A percentile compares a stretch with the other conserved stretches of the same genome.
Evolutionary conservation across 1,140 invertebrate species (phyloP).

Genomic region (Lordiphosa stackelbergi): DNA sequence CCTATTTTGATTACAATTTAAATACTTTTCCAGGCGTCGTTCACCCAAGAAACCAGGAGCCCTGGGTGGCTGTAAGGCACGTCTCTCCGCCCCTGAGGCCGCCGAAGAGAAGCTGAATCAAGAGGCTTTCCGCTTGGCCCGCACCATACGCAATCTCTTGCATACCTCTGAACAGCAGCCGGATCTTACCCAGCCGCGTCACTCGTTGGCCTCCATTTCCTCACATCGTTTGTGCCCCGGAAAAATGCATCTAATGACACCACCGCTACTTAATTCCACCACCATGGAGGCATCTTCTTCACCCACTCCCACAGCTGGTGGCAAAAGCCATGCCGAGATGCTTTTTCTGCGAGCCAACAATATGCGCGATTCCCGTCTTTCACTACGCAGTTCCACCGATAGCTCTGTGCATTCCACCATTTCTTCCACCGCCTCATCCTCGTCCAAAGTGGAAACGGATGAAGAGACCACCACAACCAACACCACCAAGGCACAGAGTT

Average conservation of each 20-base stretch:
- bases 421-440: conserved; percentile 67
- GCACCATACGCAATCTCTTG: conserved; percentile 83
- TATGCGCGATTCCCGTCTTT: conserved; percentile 70
- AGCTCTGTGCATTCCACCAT: conserved; percentile 77
- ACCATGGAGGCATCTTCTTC: conserved; percentile 22
- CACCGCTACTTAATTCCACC: conserved; percentile 47
- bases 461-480: conserved; percentile 47
- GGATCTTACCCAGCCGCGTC: conserved; percentile 78
- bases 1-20: too few relatives aligned
- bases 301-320: conserved; percentile 8
- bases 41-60: conserved; percentile 60
- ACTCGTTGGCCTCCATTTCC: conserved; percentile 26
- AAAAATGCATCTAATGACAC: conserved; percentile 18
- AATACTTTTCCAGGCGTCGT: conserved; percentile 48
- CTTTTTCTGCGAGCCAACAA: conserved; percentile 67
- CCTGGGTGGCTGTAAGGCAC: conserved; percentile 33
- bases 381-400: conserved; percentile 73
- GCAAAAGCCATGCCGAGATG: conserved; percentile 52
- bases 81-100: conserved; percentile 60
- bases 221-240: conserved; percentile 50
- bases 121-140: conserved; percentile 82
- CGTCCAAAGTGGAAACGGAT: conserved; percentile 73
- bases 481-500: conserved; percentile 10
- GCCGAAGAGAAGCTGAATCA: conserved; percentile 83
- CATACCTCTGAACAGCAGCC: conserved; percentile 80